Evolutionary conservation across 30 jellyfish, hydroid and myxozoan species (phyloP).

Genomic region (Hydra vulgaris): DNA sequence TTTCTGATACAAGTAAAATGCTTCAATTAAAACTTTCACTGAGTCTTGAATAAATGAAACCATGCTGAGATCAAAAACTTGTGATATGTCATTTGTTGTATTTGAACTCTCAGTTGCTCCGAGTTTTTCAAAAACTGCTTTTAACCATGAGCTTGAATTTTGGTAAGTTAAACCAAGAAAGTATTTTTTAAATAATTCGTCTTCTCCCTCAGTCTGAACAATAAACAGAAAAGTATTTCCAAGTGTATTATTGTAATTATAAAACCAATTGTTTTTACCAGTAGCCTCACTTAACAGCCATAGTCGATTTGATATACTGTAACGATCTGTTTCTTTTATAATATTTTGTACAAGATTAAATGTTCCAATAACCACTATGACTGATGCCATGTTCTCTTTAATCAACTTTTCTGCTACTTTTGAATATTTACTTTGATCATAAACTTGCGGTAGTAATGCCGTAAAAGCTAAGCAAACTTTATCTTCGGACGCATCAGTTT

Average conservation of each 20-base stretch:
- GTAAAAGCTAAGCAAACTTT: neutral
- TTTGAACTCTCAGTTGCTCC: neutral
- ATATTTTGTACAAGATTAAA: neutral
- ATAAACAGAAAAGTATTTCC: neutral
- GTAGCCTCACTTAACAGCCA: neutral
- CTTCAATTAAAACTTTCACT: neutral
- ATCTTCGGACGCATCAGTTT: too few species aligned
- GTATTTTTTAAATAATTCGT: neutral
- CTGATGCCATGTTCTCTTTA: neutral
- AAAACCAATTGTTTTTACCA: neutral
- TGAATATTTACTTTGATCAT: too few species aligned
- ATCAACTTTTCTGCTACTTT: too few species aligned
- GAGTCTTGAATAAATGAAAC: neutral
- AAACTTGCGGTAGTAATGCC: neutral
- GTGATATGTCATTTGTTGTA: neutral
- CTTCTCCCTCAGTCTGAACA: neutral
- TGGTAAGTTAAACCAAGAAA: neutral
- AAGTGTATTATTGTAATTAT: neutral
- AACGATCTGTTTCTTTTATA: neutral
- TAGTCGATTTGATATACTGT: neutral
- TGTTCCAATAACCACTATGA: neutral
- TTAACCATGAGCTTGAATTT: neutral
- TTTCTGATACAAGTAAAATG: neutral
- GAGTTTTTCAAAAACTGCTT: neutral
- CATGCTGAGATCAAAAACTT: neutral